Evolutionary conservation across 2,888 invertebrate genomes (phyloP).

Genomic region (Shargacucullia verbasci): DNA sequence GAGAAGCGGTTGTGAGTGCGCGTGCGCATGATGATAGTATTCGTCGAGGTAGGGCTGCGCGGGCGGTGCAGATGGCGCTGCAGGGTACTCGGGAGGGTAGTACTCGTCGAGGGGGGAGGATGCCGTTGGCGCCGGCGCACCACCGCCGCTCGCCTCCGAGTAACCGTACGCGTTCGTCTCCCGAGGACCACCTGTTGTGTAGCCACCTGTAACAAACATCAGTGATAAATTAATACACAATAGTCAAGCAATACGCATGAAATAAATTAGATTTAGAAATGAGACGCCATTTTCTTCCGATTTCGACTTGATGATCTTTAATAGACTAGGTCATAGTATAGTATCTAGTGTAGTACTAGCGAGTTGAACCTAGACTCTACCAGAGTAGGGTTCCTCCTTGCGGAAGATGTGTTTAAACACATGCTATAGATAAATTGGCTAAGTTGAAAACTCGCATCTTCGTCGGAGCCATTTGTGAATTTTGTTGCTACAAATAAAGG

Average conservation of each 20-base stretch:
- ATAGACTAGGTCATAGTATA: too few relatives aligned
- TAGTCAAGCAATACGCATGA: background rate
- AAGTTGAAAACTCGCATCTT: too few relatives aligned
- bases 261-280: background rate
- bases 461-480: too few relatives aligned
- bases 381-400: too few relatives aligned
- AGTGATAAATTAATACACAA: slow-evolving; percentile 7
- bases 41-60: slow-evolving; percentile 91
- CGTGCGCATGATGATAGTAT: slow-evolving; percentile 92
- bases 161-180: slow-evolving; percentile 85
- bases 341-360: too few relatives aligned
- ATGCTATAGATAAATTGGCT: too few relatives aligned
- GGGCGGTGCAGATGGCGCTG: slow-evolving; percentile 85
- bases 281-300: too few relatives aligned
- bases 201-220: slow-evolving; percentile 81
- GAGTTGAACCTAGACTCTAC: too few relatives aligned
- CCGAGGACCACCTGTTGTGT: slow-evolving; percentile 88
- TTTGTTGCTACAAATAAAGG: too few relatives aligned
- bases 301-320: too few relatives aligned
- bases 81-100: slow-evolving; percentile 85
- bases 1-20: slow-evolving; percentile 90
- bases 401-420: too few relatives aligned
- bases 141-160: slow-evolving; percentile 78
- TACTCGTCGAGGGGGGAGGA: slow-evolving; percentile 88
- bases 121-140: slow-evolving; percentile 76